Conservation (phyloP, 2,113 vertebrate species). For the Ranitomeya imitator region DNA sequence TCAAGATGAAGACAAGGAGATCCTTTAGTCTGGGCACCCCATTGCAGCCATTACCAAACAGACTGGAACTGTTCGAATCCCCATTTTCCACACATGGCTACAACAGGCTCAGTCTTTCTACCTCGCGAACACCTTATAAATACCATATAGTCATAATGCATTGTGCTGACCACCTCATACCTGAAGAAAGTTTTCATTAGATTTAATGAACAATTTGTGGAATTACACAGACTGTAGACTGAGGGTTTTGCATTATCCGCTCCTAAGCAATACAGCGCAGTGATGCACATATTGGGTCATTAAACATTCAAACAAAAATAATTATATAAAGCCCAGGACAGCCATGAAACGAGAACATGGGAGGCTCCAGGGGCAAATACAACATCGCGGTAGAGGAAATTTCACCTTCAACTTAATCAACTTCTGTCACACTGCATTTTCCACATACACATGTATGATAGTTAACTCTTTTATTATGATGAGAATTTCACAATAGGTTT, state of each 20-base stretch:
- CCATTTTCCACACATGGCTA: too few species aligned
- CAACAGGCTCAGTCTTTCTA: background rate
- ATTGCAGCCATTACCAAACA: too few species aligned
- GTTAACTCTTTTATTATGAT: background rate
- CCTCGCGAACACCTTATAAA: background rate
- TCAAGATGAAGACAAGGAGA: too few species aligned
- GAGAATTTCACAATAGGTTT: background rate
- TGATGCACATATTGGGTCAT: conserved; percentile 28
- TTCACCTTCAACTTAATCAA: conserved; percentile 12
- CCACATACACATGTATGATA: background rate
- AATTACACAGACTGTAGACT: background rate
- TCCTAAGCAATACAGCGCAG: conserved; percentile 3
- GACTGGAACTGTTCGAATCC: too few species aligned
- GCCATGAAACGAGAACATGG: conserved; percentile 6
- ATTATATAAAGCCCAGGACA: conserved; percentile 39
- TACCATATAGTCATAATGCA: background rate
- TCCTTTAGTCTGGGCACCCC: too few species aligned
- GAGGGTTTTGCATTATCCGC: background rate
- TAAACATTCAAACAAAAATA: conserved; percentile 51
- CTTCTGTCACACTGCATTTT: background rate
- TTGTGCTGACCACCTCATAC: conserved; percentile 27
- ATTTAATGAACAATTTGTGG: conserved; percentile 40
- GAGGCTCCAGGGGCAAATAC: conserved; percentile 26
- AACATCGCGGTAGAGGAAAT: background rate
- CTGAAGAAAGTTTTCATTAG: conserved; percentile 35